Evolutionary conservation across 2,113 vertebrate genomes (phyloP).

Genomic region (Australoheros scitulus): DNA sequence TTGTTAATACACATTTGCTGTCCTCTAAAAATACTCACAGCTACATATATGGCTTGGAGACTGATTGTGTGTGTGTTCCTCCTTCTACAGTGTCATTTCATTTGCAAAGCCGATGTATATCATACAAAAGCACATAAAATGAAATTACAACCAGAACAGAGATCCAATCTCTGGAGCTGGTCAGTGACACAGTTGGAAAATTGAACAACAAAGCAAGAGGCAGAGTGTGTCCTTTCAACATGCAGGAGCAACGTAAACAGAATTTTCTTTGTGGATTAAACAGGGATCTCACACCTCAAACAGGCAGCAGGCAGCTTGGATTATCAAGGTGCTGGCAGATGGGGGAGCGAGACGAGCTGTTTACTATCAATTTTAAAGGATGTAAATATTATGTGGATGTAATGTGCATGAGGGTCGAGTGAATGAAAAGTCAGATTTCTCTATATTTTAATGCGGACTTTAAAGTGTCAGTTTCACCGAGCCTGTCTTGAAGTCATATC

Average conservation of each 20-base stretch:
- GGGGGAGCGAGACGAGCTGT: conserved; percentile 23
- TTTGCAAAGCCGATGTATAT: background rate
- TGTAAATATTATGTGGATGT: conserved; percentile 45
- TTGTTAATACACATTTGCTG: background rate
- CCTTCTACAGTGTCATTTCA: background rate
- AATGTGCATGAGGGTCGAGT: conserved; percentile 24
- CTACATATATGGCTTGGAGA: background rate
- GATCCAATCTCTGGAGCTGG: conserved; percentile 13
- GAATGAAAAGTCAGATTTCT: conserved; percentile 35
- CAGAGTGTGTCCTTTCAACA: conserved; percentile 21
- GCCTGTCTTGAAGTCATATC: conserved; percentile 11
- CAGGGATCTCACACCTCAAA: conserved; percentile 37
- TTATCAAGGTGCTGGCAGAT: conserved; percentile 21
- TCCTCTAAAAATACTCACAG: background rate
- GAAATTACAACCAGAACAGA: background rate
- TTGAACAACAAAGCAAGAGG: conserved; percentile 13
- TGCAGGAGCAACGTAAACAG: background rate
- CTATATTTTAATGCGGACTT: conserved; percentile 14
- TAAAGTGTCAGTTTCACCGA: conserved; percentile 21
- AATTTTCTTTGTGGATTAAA: conserved; percentile 18
- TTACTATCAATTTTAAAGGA: conserved; percentile 45
- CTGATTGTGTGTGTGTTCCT: background rate
- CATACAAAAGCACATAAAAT: background rate
- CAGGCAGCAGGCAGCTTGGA: background rate
- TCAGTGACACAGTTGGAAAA: conserved; percentile 5